Evolutionary conservation across 2,113 vertebrate genomes (phyloP), one percentile per base, ranked within the genome.

Genomic region (Chrysochloris asiatica): DNA sequence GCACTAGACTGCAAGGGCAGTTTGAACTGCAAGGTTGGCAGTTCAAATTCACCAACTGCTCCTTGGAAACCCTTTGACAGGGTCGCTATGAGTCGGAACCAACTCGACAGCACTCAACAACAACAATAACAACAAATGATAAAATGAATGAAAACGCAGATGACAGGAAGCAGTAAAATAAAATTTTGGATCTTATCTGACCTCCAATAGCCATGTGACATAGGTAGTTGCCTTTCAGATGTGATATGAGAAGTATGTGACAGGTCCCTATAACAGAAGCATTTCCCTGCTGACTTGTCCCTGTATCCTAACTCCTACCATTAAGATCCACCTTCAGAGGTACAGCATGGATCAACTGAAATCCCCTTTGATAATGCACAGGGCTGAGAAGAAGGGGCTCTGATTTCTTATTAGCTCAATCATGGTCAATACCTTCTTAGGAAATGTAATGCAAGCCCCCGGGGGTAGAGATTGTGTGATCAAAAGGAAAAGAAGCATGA

Each of bases 81-180:
- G n/a, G n/a, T n/a, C n/a, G n/a, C n/a, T n/a, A n/a, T n/a, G n/a
- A n/a, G n/a, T n/a, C n/a, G n/a, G n/a, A n/a, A n/a, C n/a, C n/a
- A n/a, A n/a, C n/a, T n/a, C n/a, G n/a, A n/a, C n/a, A n/a, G n/a
- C n/a, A n/a, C n/a, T n/a, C n/a, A n/a, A n/a, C n/a, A 82, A 65
- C 45, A 67, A 8, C 12, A 85, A 69, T 43, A 24, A 80, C 56
- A 50, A 72, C 4, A 1, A 17, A 84, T 43, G 47, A n/a, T 79
- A 1, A 22, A 21, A 22, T 10, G 4, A 9, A n/a, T 6, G 6
- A 9, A 36, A 24, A 30, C 9, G 54, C 2, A 16, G 14, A 3
- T 26, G 36, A 2, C 16, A 28, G 41, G 28, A 61, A 30, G 6
- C 36, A 19, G 10, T 10, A n/a, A 17, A 61, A 78, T 38, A 41